Evolutionary conservation across 2,113 vertebrate species (phyloP).

Genomic region (Synchiropus splendidus): DNA sequence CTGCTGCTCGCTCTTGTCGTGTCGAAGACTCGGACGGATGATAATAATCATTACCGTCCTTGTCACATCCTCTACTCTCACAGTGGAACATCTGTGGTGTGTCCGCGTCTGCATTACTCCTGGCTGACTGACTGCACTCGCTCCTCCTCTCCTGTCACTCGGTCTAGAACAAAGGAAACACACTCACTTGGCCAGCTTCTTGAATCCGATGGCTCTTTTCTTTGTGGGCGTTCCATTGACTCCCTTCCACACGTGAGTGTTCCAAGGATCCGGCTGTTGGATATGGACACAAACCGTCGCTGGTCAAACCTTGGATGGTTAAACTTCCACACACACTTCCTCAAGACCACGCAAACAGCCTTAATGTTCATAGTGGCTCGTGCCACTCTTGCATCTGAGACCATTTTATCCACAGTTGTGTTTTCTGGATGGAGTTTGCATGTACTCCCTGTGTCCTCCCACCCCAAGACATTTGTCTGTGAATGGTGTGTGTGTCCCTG

Average conservation of each 20-base stretch:
- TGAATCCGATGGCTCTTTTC: slow-evolving; percentile 93
- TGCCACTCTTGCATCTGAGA: no score
- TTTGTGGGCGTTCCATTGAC: slow-evolving; percentile 95
- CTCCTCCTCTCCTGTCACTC: not conserved
- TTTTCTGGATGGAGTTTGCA: no score
- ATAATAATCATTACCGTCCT: slow-evolving; percentile 48
- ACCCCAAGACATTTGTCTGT: no score
- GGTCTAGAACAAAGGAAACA: not conserved
- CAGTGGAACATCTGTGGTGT: slow-evolving; percentile 21
- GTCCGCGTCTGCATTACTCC: slow-evolving; percentile 19
- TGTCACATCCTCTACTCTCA: slow-evolving; percentile 55
- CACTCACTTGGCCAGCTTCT: slow-evolving; percentile 96
- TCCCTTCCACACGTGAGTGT: slow-evolving; percentile 88
- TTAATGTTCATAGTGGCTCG: no score
- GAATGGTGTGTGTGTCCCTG: no score
- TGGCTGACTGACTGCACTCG: not conserved
- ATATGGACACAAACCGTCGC: slow-evolving; percentile 3
- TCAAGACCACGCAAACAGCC: no score
- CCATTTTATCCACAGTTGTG: no score
- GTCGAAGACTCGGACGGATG: slow-evolving; percentile 22
- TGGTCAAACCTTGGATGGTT: no score
- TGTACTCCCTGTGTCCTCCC: no score
- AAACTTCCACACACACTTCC: no score
- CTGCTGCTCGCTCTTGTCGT: slow-evolving; percentile 12
- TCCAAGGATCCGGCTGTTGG: slow-evolving; percentile 85